These are phyloP conservation scores for Nasonia longicornis DNA, from an alignment of 1,140 invertebrate species.

Conservation along the genomic window DNA sequence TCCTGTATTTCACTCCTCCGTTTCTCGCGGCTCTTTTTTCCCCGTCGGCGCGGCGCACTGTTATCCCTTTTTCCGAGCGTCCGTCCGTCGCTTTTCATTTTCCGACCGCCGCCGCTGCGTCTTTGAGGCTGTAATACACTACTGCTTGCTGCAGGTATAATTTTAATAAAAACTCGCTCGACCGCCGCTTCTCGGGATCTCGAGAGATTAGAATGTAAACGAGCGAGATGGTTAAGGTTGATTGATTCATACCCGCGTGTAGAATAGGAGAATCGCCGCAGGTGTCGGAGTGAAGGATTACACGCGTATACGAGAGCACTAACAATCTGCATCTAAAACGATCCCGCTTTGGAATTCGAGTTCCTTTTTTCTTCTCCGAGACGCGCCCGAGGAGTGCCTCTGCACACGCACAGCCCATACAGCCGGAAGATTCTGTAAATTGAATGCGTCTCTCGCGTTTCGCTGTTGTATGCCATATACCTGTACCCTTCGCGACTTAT, in stretches of 20 bases:
- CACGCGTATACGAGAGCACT: not conserved
- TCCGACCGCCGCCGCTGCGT: not conserved
- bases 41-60: not conserved
- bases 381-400: not conserved
- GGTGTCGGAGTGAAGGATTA: not conserved
- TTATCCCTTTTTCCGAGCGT: not conserved
- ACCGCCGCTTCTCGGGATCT: not conserved
- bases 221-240: no score
- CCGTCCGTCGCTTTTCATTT: conserved; percentile 3
- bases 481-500: conserved; percentile 55
- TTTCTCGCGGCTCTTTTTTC: not conserved
- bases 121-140: not conserved
- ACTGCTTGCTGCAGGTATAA: not conserved
- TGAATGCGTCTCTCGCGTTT: conserved; percentile 57
- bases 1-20: conserved; percentile 22
- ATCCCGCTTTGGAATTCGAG: not conserved
- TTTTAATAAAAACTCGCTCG: conserved; percentile 18
- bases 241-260: not conserved
- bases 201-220: no score
- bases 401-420: not conserved
- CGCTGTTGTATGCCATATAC: conserved; percentile 47
- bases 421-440: conserved; percentile 59
- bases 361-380: not conserved
- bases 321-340: not conserved
- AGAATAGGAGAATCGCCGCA: not conserved